Percentiles rank a stretch among this genome's conserved stretches.
These are phyloP conservation scores for Cairina moschata DNA, from an alignment of 2,113 vertebrate species.

Conservation along the genomic window DNA sequence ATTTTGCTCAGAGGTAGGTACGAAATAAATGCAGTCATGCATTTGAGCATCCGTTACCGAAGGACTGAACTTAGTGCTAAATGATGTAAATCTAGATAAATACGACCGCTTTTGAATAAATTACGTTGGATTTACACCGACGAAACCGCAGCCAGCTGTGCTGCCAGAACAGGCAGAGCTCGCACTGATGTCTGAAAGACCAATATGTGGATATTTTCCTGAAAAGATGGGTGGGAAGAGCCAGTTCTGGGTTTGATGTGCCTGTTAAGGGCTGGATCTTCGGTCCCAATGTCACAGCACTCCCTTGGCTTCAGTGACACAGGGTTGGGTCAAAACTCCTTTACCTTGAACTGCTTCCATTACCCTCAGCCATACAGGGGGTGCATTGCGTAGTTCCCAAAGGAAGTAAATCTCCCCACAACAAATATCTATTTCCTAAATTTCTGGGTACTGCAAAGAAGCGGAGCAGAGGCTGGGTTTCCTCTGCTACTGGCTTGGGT, in stretches of 20 bases:
- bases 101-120: conserved; percentile 39
- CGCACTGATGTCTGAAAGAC: neutral
- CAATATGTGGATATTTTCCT: neutral
- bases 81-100: conserved; percentile 67
- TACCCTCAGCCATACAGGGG: neutral
- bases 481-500: neutral
- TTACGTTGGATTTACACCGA: conserved; percentile 7
- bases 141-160: neutral
- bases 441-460: neutral
- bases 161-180: neutral
- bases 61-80: conserved; percentile 5
- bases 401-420: neutral
- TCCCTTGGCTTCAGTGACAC: neutral
- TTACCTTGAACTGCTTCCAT: neutral
- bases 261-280: neutral
- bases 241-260: neutral
- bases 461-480: neutral
- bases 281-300: neutral
- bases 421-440: neutral
- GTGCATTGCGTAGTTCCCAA: rapidly evolving
- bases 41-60: conserved; percentile 24
- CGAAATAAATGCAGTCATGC: conserved; percentile 49
- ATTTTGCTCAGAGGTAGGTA: conserved; percentile 57
- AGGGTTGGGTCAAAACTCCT: neutral
- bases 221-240: neutral